Percentiles rank a stretch among this genome's conserved stretches.
phyloP scores from a whole-genome alignment of 2,113 vertebrate genomes.

The Corythornis madagascariensis region DNA sequence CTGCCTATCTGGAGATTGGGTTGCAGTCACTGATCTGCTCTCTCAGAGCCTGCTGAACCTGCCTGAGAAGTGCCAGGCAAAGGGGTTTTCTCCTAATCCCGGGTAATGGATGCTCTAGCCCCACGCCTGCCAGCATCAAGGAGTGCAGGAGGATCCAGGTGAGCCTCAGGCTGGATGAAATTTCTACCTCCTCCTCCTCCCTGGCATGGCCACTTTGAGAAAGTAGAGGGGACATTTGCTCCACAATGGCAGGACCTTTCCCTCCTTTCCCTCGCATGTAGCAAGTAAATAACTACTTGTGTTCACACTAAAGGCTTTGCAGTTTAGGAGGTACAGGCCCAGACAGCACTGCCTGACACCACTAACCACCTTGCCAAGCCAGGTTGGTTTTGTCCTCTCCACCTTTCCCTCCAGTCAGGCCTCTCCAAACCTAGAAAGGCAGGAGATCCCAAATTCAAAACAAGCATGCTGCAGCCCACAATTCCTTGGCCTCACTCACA shows the following conservation, averaged over 20 bases:
- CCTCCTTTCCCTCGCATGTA: background rate
- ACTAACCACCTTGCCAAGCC: background rate
- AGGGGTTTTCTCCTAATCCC: background rate
- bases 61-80: background rate
- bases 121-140: background rate
- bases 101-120: background rate
- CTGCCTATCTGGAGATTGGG: background rate
- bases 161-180: background rate
- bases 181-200: background rate
- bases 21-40: background rate
- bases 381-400: background rate
- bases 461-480: background rate
- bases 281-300: rapidly evolving
- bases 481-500: background rate
- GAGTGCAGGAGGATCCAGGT: background rate
- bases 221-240: background rate
- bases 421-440: background rate
- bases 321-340: background rate
- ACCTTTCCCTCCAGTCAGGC: background rate
- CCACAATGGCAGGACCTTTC: rapidly evolving
- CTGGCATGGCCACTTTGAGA: background rate
- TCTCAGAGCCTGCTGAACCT: background rate
- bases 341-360: background rate
- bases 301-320: background rate
- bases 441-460: background rate